A percentile compares a stretch with the other conserved stretches of the same genome.
These are phyloP conservation scores for Perdita meconis DNA, from an alignment of 2,888 invertebrate species.

Conservation along the genomic window DNA sequence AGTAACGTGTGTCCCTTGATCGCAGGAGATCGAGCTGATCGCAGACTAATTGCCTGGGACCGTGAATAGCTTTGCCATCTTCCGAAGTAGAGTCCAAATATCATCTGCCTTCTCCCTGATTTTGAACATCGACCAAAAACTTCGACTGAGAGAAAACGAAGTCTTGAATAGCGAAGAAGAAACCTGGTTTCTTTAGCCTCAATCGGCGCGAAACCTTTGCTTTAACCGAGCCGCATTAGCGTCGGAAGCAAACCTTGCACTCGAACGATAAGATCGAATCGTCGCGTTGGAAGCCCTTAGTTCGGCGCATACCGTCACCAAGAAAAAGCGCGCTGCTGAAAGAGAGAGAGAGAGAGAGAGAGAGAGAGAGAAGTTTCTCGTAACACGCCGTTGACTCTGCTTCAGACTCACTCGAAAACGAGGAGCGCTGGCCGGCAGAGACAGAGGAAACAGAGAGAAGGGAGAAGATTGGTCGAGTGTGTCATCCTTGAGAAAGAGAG, in stretches of 20 bases:
- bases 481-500: constrained; percentile 20
- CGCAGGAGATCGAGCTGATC: not conserved
- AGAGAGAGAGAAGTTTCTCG: constrained; percentile 42
- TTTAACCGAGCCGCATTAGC: no score
- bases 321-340: not conserved
- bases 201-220: no score
- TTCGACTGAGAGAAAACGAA: not conserved
- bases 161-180: not conserved
- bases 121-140: constrained; percentile 12
- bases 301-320: not conserved
- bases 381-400: constrained; percentile 33
- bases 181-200: not conserved
- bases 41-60: not conserved
- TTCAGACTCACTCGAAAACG: constrained; percentile 27
- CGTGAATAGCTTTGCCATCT: not conserved
- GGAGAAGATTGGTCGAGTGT: not conserved
- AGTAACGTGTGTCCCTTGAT: no score
- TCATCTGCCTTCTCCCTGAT: no score
- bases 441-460: not conserved
- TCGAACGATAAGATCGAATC: not conserved
- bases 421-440: constrained; percentile 4
- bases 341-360: constrained; percentile 36
- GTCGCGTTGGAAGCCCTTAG: constrained; percentile 5
- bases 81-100: no score
- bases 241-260: no score